A percentile compares a stretch with the other conserved stretches of the same genome.
phyloP scores from a whole-genome alignment of 2,888 invertebrate species.

The Drosophila testacea region DNA sequence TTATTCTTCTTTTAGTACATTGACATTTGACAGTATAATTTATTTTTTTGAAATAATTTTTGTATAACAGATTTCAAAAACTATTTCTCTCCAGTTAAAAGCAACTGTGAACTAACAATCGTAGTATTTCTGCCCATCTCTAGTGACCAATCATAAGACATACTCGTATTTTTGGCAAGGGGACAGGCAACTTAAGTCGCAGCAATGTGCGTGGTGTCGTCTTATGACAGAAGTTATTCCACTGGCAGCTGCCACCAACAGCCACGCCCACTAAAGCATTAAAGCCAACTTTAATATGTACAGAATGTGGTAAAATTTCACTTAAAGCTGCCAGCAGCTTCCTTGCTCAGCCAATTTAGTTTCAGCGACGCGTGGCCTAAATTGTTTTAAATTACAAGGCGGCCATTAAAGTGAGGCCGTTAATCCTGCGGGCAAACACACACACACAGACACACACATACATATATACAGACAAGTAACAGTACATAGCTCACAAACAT shows the following conservation, averaged over 20 bases:
- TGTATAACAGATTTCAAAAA: neutral
- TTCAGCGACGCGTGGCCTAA: conserved; percentile 70
- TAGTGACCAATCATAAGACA: conserved; percentile 45
- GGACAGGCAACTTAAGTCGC: conserved; percentile 29
- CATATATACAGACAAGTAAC: conserved; percentile 19
- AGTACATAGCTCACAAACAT: conserved; percentile 26
- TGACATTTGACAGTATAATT: too few relatives aligned
- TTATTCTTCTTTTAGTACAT: neutral
- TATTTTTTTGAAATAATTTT: neutral
- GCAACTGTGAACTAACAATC: neutral
- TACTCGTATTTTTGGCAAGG: conserved; percentile 31
- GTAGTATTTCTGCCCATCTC: conserved; percentile 23
- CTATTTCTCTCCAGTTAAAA: neutral
- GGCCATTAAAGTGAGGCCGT: conserved; percentile 57
- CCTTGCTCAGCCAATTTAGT: conserved; percentile 52
- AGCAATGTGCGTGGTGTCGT: conserved; percentile 50
- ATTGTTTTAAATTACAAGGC: conserved; percentile 79
- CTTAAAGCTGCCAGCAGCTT: conserved; percentile 28
- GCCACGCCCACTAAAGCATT: conserved; percentile 46
- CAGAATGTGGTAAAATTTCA: conserved; percentile 22
- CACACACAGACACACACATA: conserved; percentile 31
- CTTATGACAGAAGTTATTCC: conserved; percentile 55
- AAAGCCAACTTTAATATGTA: conserved; percentile 37
- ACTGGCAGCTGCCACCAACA: conserved; percentile 34
- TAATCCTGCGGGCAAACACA: conserved; percentile 54